phyloP scores from a whole-genome alignment of 2,888 invertebrate genomes.

The Caenorhabditis panamensis region DNA sequence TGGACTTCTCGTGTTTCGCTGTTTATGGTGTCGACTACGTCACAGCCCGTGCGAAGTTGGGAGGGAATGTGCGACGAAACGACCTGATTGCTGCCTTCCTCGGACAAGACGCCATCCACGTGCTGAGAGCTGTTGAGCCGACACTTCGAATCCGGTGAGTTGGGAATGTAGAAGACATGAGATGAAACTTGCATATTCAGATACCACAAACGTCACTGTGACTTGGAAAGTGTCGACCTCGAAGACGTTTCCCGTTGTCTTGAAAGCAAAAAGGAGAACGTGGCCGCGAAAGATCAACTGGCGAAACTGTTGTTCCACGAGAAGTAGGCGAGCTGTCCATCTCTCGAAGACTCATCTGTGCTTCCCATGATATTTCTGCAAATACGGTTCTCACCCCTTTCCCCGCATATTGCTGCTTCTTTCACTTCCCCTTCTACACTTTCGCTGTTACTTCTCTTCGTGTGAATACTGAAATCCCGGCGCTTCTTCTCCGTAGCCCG shows the following conservation, averaged over 20 bases:
- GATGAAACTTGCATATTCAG: too few relatives aligned
- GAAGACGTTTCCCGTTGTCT: constrained; percentile 75
- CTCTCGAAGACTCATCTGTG: not conserved
- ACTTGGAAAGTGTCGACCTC: constrained; percentile 66
- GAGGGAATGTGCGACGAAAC: constrained; percentile 62
- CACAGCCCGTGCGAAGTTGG: constrained; percentile 63
- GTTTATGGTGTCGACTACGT: constrained; percentile 89
- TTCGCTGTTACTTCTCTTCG: constrained; percentile 19
- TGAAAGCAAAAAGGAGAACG: constrained; percentile 73
- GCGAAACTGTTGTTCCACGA: constrained; percentile 76
- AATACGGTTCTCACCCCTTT: constrained; percentile 38
- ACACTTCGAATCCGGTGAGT: constrained; percentile 74
- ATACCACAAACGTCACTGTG: constrained; percentile 74
- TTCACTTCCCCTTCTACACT: constrained; percentile 26
- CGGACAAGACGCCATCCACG: constrained; percentile 74
- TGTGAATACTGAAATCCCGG: constrained; percentile 49
- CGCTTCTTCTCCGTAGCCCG: constrained; percentile 25
- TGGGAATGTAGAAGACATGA: constrained; percentile 1
- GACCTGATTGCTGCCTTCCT: constrained; percentile 76
- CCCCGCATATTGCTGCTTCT: constrained; percentile 14
- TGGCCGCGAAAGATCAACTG: constrained; percentile 78
- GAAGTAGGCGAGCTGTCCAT: constrained; percentile 23
- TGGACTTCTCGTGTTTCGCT: constrained; percentile 87
- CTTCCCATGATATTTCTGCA: constrained; percentile 38
- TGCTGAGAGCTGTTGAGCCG: constrained; percentile 79